Evolutionary conservation across 2,888 invertebrate species (phyloP), one percentile per base, ranked within the genome.

Genomic region (Eristalis intricaria): DNA sequence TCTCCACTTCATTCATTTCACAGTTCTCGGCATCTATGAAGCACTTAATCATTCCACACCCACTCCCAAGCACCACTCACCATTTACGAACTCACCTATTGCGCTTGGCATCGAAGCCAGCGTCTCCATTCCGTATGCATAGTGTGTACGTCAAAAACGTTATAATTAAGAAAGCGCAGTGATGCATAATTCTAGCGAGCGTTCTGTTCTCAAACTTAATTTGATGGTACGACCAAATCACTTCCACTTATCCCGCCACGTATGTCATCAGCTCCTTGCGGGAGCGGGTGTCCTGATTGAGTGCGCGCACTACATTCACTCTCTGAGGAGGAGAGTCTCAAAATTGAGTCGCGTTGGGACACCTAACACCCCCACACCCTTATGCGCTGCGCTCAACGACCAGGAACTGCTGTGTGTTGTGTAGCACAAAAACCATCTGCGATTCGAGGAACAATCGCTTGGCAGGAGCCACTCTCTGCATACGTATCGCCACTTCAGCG

Each of bases 141-240:
- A 90, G 88, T 90, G 91, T 91, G 92, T 90, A 89, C 77, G 90
- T 90, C 78, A 90, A 90, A 91, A 92, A 91, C 90, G 91, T 90
- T 90, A 93, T 93, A 92, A 93, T 92, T 92, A 93, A 91, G 91
- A 92, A 90, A 90, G 91, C 91, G 91, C 92, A 91, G 91, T 91
- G 91, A 90, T 90, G 91, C 91, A 91, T 91, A 90, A 91, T 90
- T 90, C 90, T 90, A 89, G 90, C 73, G 81, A 77, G 79, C 84
- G 76, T 84, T 88, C 77, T 77, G 83, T n/a, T 15, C 64, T 80
- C 64, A 80, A 84, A 87, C 86, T 86, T 86, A 86, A 86, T 86
- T 86, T 82, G 86, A 86, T 87, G 64, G 29, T 73, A 68, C 61
- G 68, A 60, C 40, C 60, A 87, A 87, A 87, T 87, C 87, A 87